These are phyloP conservation scores for Mya arenaria DNA, from an alignment of 1,140 invertebrate genomes.

Conservation along the genomic window DNA sequence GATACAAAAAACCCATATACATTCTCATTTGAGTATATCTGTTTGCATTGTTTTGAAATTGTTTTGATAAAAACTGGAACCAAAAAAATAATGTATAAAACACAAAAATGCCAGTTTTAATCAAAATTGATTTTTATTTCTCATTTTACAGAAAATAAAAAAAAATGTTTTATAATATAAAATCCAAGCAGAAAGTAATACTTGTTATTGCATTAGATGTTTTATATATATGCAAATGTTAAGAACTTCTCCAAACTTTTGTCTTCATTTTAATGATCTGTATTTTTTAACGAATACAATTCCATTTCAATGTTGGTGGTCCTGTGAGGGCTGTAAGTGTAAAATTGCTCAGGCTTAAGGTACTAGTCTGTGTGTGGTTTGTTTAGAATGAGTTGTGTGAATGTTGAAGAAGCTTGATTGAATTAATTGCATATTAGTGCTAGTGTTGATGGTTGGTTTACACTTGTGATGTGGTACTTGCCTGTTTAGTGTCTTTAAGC, in stretches of 20 bases:
- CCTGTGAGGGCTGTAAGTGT: no score
- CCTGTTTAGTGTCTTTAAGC: no score
- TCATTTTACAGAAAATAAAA: no score
- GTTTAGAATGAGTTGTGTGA: neutral
- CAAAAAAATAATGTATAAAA: conserved; percentile 36
- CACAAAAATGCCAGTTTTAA: neutral
- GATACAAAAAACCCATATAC: neutral
- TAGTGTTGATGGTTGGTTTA: no score
- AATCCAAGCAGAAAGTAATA: neutral
- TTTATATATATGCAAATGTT: conserved; percentile 32
- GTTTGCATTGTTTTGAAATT: conserved; percentile 19
- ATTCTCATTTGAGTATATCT: neutral
- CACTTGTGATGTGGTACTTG: no score
- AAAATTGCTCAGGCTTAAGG: conserved; percentile 38
- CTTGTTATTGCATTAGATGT: conserved; percentile 21
- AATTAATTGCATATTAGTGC: no score
- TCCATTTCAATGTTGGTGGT: no score
- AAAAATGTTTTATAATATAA: no score
- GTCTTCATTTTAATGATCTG: no score
- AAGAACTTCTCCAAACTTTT: no score
- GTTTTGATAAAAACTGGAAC: conserved; percentile 35
- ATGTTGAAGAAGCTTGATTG: no score
- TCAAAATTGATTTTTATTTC: conserved; percentile 2
- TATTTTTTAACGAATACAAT: no score
- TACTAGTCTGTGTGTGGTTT: conserved; percentile 29